Conservation (phyloP, 1,140 invertebrate genomes). For the Lepidurus couesii region DNA sequence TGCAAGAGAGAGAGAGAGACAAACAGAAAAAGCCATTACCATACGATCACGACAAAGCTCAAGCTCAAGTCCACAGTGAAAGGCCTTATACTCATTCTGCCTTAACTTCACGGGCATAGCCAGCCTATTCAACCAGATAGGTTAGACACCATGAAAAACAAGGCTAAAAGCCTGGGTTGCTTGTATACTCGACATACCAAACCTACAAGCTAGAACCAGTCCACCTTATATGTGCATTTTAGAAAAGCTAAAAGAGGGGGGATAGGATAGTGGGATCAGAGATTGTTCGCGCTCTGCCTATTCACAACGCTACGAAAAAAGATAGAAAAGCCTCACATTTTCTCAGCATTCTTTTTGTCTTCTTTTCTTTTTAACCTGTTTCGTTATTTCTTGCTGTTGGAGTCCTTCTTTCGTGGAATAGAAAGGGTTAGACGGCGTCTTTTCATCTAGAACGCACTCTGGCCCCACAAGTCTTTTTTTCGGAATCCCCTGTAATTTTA, state of each 20-base stretch:
- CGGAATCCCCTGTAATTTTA: neutral
- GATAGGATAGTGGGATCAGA: neutral
- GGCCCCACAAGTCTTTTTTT: neutral
- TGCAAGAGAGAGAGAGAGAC: no score
- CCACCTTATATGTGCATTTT: no score
- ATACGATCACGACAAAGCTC: neutral
- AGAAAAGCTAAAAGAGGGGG: neutral
- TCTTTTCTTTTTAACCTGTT: neutral
- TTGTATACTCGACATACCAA: no score
- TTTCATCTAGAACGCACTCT: neutral
- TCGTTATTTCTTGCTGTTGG: conserved; percentile 8
- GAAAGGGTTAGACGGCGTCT: conserved; percentile 1
- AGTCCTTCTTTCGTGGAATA: neutral
- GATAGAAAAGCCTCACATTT: conserved; percentile 17
- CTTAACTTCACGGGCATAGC: neutral
- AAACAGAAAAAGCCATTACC: neutral
- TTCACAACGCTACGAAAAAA: neutral
- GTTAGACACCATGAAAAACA: neutral
- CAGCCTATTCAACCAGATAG: neutral
- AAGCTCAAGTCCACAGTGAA: neutral
- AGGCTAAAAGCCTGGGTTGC: neutral
- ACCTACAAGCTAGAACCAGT: no score
- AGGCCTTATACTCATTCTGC: neutral
- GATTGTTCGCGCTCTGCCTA: neutral
- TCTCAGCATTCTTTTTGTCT: neutral